Evolutionary conservation across 2,797 vertebrate species (phyloP).

Genomic region (Gorsachius magnificus): DNA sequence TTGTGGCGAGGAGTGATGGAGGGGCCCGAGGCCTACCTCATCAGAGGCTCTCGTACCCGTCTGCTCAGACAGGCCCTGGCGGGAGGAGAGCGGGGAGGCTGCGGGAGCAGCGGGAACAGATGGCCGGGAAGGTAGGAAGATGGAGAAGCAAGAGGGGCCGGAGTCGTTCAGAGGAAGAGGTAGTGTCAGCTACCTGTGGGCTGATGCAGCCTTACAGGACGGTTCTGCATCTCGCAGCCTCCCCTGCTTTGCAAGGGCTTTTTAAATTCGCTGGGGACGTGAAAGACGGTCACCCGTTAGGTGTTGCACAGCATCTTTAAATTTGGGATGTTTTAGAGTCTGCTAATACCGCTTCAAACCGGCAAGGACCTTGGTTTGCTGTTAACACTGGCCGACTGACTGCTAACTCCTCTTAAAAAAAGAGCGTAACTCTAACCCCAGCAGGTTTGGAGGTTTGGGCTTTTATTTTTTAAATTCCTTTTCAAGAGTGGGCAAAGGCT

Average conservation of each 20-base stretch:
- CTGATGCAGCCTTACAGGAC: constrained; percentile 42
- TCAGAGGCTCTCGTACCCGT: constrained; percentile 82
- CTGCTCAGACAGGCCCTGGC: constrained; percentile 85
- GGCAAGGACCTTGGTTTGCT: neutral
- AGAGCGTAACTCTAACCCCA: neutral
- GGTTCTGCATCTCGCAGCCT: neutral
- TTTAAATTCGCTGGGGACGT: neutral
- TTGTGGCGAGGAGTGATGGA: constrained; percentile 88
- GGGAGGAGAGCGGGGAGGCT: constrained; percentile 78
- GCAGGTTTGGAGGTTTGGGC: neutral
- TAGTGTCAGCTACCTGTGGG: constrained; percentile 74
- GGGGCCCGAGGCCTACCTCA: constrained; percentile 85
- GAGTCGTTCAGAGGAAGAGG: constrained; percentile 60
- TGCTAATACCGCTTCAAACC: neutral
- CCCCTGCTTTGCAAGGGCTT: neutral
- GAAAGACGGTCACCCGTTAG: neutral
- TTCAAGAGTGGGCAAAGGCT: neutral
- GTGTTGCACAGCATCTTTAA: neutral
- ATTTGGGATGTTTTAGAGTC: neutral
- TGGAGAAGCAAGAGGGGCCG: constrained; percentile 66
- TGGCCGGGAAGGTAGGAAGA: constrained; percentile 79
- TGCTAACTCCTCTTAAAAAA: neutral
- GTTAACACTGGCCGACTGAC: fast-evolving
- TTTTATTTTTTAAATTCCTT: neutral
- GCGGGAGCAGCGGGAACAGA: constrained; percentile 85